Base-by-base conservation (phyloP, 2,888 invertebrate genomes). In the Lymantria monacha region DNA sequence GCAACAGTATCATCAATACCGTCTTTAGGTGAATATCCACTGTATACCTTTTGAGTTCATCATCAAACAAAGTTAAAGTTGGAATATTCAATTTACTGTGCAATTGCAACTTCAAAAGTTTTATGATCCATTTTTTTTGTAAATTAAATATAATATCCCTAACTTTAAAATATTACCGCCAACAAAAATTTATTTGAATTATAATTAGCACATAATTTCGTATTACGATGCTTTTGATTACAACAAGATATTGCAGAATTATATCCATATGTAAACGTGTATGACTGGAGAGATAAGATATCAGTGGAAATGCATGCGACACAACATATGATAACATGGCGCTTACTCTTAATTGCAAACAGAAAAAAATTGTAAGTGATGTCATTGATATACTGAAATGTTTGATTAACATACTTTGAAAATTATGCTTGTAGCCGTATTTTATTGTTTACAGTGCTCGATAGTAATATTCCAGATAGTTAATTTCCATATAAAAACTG, bases 281-380 rank as follows among this genome's bases (percentile, higher is more conserved):
- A 55, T 63, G 58, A 48, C 56, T 49, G 41, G 49, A 46, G 56
- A 57, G 79, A 78, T 78, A 77, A 59, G 66, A 31, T 76, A 76
- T 70, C 72, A 61, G 12, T 46, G 63, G 41, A 74, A 66, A 70
- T 70, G 72, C 74, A 71, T 55, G 65, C 59, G 59, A 66, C 62
- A 59, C 41, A 48, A 59, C 52, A 50, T 14, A 14, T 63, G 56
- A 59, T 51, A 48, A 51, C 53, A 56, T 47, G 54, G 31, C n/a
- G 48, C 41, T 43, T 38, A 38, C 7, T 38, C 12, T 38, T 3
- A 22, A 22, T 22, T 22, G 22, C 22, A 22, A 22, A 10, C 33
- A 10, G 9, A 10, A 33, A 33, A 33, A 33, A 10, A 10, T 33
- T 43, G 38, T 41, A 33, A 52, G 36, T 66, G 63, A 61, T 54